Conservation (phyloP, 2,888 invertebrate species). For the Eupithecia inturbata region DNA sequence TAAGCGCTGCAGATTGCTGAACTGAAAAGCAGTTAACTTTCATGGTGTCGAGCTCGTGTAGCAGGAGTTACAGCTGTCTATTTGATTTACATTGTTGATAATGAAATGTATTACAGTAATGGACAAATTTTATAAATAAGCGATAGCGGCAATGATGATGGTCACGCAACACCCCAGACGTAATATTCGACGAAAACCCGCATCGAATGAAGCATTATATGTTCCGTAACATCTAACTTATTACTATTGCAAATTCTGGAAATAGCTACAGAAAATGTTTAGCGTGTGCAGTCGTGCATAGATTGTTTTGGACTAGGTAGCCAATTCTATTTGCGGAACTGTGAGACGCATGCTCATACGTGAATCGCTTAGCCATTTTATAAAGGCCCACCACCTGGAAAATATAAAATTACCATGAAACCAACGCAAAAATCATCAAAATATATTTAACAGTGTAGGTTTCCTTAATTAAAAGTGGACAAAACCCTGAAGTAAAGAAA, state of each 20-base stretch:
- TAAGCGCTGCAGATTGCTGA: slow-evolving; percentile 42
- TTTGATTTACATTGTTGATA: slow-evolving; percentile 61
- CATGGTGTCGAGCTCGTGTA: slow-evolving; percentile 44
- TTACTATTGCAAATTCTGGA: slow-evolving; percentile 32
- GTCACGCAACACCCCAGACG: slow-evolving; percentile 56
- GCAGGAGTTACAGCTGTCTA: slow-evolving; percentile 48
- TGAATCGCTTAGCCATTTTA: neutral
- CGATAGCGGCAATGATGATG: slow-evolving; percentile 57
- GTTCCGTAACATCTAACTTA: slow-evolving; percentile 26
- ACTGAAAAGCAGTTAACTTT: slow-evolving; percentile 45
- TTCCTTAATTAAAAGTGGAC: neutral
- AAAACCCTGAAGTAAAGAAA: too few relatives aligned
- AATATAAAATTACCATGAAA: neutral
- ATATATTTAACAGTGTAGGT: neutral
- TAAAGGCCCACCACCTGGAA: neutral
- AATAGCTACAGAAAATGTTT: slow-evolving; percentile 27
- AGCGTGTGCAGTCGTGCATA: slow-evolving; percentile 28
- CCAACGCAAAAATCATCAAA: neutral
- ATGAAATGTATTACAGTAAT: slow-evolving; percentile 65
- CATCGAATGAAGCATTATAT: slow-evolving; percentile 26
- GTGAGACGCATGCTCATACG: slow-evolving; percentile 15
- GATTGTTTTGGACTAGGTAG: slow-evolving; percentile 23
- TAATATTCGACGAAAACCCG: slow-evolving; percentile 30
- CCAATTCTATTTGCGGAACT: slow-evolving; percentile 26
- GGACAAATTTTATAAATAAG: slow-evolving; percentile 57